phyloP scores from a whole-genome alignment of 2,888 invertebrate genomes.

The Tanypteryx hageni region DNA sequence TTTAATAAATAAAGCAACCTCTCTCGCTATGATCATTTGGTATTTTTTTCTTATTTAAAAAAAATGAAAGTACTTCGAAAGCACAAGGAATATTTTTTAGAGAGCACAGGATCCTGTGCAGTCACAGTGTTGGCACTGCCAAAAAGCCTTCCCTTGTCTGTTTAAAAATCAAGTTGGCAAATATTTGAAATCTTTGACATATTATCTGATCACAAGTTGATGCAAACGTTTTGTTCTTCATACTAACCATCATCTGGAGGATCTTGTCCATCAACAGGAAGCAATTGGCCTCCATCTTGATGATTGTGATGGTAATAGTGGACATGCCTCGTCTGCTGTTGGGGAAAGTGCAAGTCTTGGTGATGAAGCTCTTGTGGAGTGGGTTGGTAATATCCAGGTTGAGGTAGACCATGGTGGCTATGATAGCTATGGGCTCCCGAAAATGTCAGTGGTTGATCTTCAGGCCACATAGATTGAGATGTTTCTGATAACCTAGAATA shows the following conservation, averaged over 20 bases:
- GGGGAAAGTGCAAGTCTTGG: conserved; percentile 7
- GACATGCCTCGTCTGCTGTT: conserved; percentile 36
- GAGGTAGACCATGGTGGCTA: conserved; percentile 26
- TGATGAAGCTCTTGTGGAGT: conserved; percentile 37
- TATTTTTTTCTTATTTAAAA: no score
- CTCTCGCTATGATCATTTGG: no score
- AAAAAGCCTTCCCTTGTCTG: no score
- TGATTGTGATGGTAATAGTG: conserved; percentile 55
- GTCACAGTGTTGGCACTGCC: no score
- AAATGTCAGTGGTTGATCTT: background rate
- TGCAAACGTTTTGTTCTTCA: background rate
- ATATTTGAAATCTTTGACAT: no score
- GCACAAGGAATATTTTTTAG: no score
- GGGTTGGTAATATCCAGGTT: conserved; percentile 56
- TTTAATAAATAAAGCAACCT: no score
- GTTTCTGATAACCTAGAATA: conserved; percentile 47
- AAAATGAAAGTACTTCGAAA: no score
- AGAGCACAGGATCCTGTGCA: no score
- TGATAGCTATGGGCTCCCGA: conserved; percentile 2
- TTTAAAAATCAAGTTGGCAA: no score
- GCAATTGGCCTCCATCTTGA: conserved; percentile 52
- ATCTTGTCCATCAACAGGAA: conserved; percentile 50
- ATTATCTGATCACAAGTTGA: no score
- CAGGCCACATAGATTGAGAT: conserved; percentile 35
- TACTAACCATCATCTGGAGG: conserved; percentile 55